Percentiles rank a stretch among this genome's conserved stretches.
These are phyloP conservation scores for Thamnophis elegans DNA, from an alignment of 2,797 vertebrate species.

Conservation along the genomic window DNA sequence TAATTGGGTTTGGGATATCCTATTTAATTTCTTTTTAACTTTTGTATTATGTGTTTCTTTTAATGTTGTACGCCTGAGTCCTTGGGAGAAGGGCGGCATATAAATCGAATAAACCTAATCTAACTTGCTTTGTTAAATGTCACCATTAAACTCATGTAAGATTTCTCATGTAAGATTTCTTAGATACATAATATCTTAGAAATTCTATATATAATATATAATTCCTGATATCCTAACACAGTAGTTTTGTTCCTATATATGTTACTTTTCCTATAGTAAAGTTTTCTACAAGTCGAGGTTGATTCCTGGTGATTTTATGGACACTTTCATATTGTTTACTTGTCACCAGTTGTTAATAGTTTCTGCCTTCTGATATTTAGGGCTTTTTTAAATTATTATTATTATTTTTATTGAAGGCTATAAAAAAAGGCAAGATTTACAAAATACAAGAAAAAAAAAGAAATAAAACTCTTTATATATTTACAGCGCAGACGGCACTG, in stretches of 20 bases:
- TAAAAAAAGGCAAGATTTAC: too few relatives aligned
- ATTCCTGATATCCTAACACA: neutral
- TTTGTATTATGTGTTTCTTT: too few relatives aligned
- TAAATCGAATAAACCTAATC: too few relatives aligned
- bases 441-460: too few relatives aligned
- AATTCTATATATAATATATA: neutral
- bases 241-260: neutral
- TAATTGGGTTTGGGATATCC: too few relatives aligned
- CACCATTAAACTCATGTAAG: neutral
- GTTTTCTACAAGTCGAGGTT: neutral
- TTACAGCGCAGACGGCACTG: too few relatives aligned
- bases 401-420: too few relatives aligned
- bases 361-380: neutral
- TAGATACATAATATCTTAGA: neutral
- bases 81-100: too few relatives aligned
- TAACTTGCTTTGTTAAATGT: neutral
- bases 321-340: neutral
- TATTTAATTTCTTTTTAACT: too few relatives aligned
- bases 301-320: neutral
- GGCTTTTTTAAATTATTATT: too few relatives aligned
- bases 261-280: neutral
- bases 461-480: too few relatives aligned
- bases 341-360: neutral
- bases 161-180: neutral
- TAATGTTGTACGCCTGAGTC: too few relatives aligned